These are phyloP conservation scores for Pseudoatta argentina DNA, from an alignment of 1,140 invertebrate species.

Conservation along the genomic window DNA sequence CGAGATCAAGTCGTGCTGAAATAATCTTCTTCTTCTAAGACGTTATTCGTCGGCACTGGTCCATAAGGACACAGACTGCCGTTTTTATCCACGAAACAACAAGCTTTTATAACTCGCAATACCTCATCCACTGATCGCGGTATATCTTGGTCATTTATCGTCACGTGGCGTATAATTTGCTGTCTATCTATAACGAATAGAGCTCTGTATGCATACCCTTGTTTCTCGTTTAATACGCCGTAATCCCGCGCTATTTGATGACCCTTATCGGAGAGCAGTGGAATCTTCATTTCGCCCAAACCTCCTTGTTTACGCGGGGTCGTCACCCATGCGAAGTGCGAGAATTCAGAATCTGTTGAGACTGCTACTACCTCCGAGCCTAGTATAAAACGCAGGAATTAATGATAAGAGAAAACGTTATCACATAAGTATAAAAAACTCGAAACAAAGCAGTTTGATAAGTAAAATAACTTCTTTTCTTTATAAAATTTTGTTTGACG, in stretches of 20 bases:
- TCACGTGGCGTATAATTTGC: constrained; percentile 96
- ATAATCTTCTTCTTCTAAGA: constrained; percentile 3
- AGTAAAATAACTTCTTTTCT: background rate
- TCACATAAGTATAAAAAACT: background rate
- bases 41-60: constrained; percentile 92
- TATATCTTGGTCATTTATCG: constrained; percentile 97
- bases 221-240: constrained; percentile 96
- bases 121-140: constrained; percentile 94
- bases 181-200: constrained; percentile 98
- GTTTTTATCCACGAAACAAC: constrained; percentile 96
- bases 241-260: constrained; percentile 93
- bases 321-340: constrained; percentile 96
- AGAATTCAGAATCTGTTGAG: constrained; percentile 95
- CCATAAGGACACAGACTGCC: constrained; percentile 97
- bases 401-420: background rate
- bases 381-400: constrained; percentile 22
- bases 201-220: constrained; percentile 95
- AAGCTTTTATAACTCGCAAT: constrained; percentile 95
- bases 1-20: constrained; percentile 42
- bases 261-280: constrained; percentile 96
- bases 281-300: constrained; percentile 97
- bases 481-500: background rate
- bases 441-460: background rate
- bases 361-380: constrained; percentile 92
- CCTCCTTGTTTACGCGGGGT: constrained; percentile 97